These are phyloP conservation scores for Megalurothrips usitatus DNA, from an alignment of 2,888 invertebrate species.

Conservation along the genomic window DNA sequence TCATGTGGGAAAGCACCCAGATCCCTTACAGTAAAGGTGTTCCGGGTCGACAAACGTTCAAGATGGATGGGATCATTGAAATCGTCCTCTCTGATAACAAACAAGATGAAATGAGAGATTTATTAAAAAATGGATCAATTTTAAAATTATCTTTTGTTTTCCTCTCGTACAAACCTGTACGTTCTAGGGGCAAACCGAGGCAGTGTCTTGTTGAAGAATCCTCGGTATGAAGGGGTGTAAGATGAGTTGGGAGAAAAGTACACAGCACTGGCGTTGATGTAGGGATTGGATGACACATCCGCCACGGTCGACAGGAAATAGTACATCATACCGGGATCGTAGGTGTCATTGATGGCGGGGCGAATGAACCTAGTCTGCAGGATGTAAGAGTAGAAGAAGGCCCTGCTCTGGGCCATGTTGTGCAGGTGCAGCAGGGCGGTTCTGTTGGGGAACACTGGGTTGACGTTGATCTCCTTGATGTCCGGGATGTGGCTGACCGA, in stretches of 20 bases:
- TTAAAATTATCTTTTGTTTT: too few species aligned
- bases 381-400: conserved; percentile 94
- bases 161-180: conserved; percentile 51
- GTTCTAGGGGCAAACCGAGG: conserved; percentile 92
- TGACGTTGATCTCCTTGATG: conserved; percentile 89
- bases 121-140: neutral
- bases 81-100: conserved; percentile 67
- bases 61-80: conserved; percentile 95
- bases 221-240: conserved; percentile 89
- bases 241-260: conserved; percentile 93
- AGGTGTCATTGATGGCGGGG: conserved; percentile 85
- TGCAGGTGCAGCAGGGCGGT: conserved; percentile 89
- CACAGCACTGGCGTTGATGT: conserved; percentile 86
- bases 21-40: conserved; percentile 83
- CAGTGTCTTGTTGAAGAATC: conserved; percentile 94
- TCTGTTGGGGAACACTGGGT: conserved; percentile 90
- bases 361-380: conserved; percentile 84
- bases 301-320: conserved; percentile 92
- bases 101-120: conserved; percentile 35
- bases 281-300: conserved; percentile 88
- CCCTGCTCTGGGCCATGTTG: conserved; percentile 92
- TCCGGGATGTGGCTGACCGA: conserved; percentile 88
- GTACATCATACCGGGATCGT: conserved; percentile 98
- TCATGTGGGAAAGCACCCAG: conserved; percentile 78
- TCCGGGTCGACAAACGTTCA: conserved; percentile 89